phyloP scores from a whole-genome alignment of 2,797 vertebrate species.

The Oryzias dopingdopingensis region DNA sequence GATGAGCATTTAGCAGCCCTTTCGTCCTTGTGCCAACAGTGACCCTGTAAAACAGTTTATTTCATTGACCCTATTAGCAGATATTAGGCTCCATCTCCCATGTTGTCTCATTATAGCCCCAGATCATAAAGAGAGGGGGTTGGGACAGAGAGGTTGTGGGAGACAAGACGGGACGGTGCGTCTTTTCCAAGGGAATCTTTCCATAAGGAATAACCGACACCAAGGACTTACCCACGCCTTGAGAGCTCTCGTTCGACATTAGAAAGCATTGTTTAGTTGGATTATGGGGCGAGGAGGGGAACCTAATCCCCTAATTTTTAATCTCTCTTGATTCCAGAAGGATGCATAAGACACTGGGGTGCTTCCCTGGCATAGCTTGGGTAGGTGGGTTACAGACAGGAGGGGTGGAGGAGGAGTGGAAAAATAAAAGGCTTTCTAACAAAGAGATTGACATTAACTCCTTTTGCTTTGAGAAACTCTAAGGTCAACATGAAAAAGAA shows the following conservation, averaged over 20 bases:
- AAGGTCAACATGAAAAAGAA: conserved; percentile 6
- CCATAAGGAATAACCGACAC: conserved; percentile 78
- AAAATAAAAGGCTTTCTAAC: conserved; percentile 54
- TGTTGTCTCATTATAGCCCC: conserved; percentile 69
- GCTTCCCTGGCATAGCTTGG: conserved; percentile 60
- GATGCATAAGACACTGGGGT: conserved; percentile 57
- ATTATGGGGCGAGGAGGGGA: conserved; percentile 74
- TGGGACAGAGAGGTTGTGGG: conserved; percentile 41
- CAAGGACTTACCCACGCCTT: conserved; percentile 69
- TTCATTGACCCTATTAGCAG: conserved; percentile 74
- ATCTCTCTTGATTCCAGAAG: conserved; percentile 75
- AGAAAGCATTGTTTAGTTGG: conserved; percentile 78
- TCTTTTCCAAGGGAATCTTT: conserved; percentile 75
- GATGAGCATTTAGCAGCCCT: conserved; percentile 48
- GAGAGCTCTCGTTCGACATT: conserved; percentile 59
- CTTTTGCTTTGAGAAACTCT: conserved; percentile 11
- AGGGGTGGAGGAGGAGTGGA: conserved; percentile 34
- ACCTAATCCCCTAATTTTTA: conserved; percentile 78
- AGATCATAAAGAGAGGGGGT: conserved; percentile 60
- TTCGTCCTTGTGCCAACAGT: conserved; percentile 64
- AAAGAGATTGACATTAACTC: conserved; percentile 50
- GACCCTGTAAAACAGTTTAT: conserved; percentile 69
- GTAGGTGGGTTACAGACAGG: conserved; percentile 54
- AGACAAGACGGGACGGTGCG: conserved; percentile 58
- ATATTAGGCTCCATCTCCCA: conserved; percentile 74